Base-by-base conservation (phyloP, 2,888 invertebrate genomes). In the Acrobasis repandana region DNA sequence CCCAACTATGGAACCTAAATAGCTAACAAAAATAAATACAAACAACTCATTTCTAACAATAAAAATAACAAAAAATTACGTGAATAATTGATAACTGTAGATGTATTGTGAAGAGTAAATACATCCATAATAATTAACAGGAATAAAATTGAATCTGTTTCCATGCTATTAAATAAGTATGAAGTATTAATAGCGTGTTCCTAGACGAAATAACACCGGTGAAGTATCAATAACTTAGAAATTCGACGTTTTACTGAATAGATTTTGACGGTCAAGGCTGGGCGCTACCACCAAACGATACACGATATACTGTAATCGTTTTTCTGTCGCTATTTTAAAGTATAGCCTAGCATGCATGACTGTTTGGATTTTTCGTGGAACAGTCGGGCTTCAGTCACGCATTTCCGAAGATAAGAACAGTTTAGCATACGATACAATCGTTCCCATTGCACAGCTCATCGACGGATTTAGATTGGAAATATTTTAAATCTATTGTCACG, bases 261-360 rank as follows among this genome's bases (percentile, higher is more conserved):
- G 54, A 54, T 61, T 49, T 63, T 63, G 58, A 66, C 67, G 69
- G 69, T 63, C 69, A 69, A 69, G 69, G 67, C 60, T 63, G 62
- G 49, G 8, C 63, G 63, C 51, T 59, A 64, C 61, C 63, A 61
- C 63, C 54, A 60, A 33, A 33, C 28, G 28, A 58, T 57, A 52
- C 18, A 49, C 47, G 11, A 60, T 16, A 61, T 59, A 49, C 38
- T 59, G 18, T 11, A 36, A 57, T 52, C 56, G 56, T 33, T 59
- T 47, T 46, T 10, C 15, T 60, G 56, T 60, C 48, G 60, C 34
- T 60, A 51, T n/a, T 51, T 54, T 43, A 51, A 36, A 14, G 50
- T 58, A 48, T 46, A 49, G 49, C 36, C 11, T 43, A 15, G 46
- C 50, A 56, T 34, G 15, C 18, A 28, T 50, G 28, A 47, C 28